Evolutionary conservation across 1,140 invertebrate species (phyloP), one percentile per base, ranked within the genome.

Genomic region (Lanistes nyassanus): DNA sequence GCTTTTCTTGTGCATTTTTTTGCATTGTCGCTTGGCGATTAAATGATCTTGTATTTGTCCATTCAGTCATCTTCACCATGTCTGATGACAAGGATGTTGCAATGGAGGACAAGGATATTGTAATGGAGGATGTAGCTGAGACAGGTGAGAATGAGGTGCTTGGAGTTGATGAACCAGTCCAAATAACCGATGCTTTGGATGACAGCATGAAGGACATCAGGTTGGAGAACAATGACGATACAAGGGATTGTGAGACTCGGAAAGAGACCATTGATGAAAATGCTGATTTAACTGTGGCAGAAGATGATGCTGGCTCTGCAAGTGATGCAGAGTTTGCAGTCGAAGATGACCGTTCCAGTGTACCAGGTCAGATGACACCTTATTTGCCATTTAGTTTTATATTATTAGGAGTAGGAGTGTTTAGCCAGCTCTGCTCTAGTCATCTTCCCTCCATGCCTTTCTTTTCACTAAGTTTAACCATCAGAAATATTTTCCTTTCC

Each of bases 71-170:
- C 9, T 47, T 47, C 19, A 47, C 0, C 0, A 47, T 47, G 42
- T 42, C 68, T 21, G 68, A 70, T 31, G 68, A 70, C 36, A 70
- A 70, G 47, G 68, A 70, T 70, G 68, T 70, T 19, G 26, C 68
- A 19, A 70, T 70, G 68, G 68, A 47, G 5, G 68, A 70, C 36
- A 70, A 70, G 47, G 68, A 70, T 55, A 55, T 70, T 5, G 26
- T 51, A 19, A 70, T 70, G 68, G 68, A 70, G 42, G 68, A 70
- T 26, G 47, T 51, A 26, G n/a, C 42, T 19, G 68, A 70, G 29
- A 16, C 37, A 29, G 68, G 55, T 36, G 68, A 70, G 37, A 55
- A 70, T 70, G 47, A 70, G 29, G 16, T 70, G 68, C 16, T 70
- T 29, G 68, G 68, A 5, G 56, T 31, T 26, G 56, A 60, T 60